Base-by-base conservation (phyloP, 2,888 invertebrate genomes). In the Shargacucullia verbasci region DNA sequence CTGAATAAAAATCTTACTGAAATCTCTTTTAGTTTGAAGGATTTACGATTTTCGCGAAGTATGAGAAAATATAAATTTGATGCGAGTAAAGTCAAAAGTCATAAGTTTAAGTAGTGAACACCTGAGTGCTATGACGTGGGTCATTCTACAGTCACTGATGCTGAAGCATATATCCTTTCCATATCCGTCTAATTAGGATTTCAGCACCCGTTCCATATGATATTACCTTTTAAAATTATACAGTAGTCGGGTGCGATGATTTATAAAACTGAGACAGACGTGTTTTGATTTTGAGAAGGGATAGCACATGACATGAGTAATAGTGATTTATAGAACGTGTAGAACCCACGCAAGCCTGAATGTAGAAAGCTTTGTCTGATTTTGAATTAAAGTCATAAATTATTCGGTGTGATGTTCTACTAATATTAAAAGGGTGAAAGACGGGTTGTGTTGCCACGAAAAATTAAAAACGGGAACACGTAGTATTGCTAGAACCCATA, bases 41-140 rank as follows among this genome's bases (percentile, higher is more conserved):
- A 49, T 70, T 63, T 65, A 63, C 64, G 48, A 45, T 41, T 56
- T 34, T 25, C 6, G 44, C 9, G 15, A 15, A 33, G 11, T 33
- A 20, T 29, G 14, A 31, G 12, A 12, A 37, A 56, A 64, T 47
- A 62, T 41, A 44, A 65, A 57, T 46, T 40, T 46, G 44, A 47
- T 29, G 27, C 38, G 20, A 59, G 59, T 29, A 15, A 48, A 52
- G 38, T 35, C 52, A 15, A 15, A 48, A 52, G 38, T 35, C 52
- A 15, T 27, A 45, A 52, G 35, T 58, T 53, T 58, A 45, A 45
- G 25, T 45, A 45, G 44, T 37, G 33, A 54, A 49, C 57, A 53
- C 43, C 54, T 63, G 66, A 67, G 63, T 58, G 56, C 59, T 55
- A 67, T 80, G 80, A 82, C 66, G 60, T 70, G 79, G 83, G 80